Evolutionary conservation across 2,888 invertebrate genomes (phyloP).

Genomic region (Pediacus dermestoides): DNA sequence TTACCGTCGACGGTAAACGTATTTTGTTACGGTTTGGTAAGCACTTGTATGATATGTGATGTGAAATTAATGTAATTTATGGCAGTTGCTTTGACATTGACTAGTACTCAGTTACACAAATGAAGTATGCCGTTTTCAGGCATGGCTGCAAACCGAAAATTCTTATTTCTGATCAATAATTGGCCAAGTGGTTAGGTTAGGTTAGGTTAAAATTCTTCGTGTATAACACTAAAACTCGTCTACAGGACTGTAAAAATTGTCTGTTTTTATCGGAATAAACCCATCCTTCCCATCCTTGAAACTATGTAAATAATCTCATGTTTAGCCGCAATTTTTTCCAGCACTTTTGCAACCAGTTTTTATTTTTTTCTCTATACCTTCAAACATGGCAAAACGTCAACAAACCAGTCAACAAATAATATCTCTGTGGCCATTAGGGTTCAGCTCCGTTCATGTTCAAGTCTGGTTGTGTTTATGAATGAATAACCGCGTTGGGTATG

Average conservation of each 20-base stretch:
- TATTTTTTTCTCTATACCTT: too few species aligned
- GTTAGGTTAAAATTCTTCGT: too few species aligned
- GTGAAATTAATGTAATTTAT: constrained; percentile 28
- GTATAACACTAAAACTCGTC: too few species aligned
- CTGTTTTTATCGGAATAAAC: too few species aligned
- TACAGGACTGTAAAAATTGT: too few species aligned
- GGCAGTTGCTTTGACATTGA: constrained; percentile 23
- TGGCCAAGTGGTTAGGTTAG: too few species aligned
- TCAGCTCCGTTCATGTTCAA: constrained; percentile 11
- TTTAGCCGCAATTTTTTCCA: constrained; percentile 9
- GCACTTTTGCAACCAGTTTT: constrained; percentile 11
- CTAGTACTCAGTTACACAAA: too few species aligned
- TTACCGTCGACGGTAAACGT: constrained; percentile 10
- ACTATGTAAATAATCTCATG: constrained; percentile 16
- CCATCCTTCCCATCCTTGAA: constrained; percentile 13
- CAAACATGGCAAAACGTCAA: constrained; percentile 9
- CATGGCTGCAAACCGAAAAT: too few species aligned
- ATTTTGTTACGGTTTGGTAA: constrained; percentile 24
- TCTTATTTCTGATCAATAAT: too few species aligned
- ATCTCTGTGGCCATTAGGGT: constrained; percentile 9
- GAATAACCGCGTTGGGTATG: constrained; percentile 19
- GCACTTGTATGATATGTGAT: constrained; percentile 25
- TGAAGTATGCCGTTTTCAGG: too few species aligned
- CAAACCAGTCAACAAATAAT: constrained; percentile 11
- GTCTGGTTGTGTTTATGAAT: constrained; percentile 17